phyloP scores from a whole-genome alignment of 2,888 invertebrate genomes.

The Xestia rhomboidea region DNA sequence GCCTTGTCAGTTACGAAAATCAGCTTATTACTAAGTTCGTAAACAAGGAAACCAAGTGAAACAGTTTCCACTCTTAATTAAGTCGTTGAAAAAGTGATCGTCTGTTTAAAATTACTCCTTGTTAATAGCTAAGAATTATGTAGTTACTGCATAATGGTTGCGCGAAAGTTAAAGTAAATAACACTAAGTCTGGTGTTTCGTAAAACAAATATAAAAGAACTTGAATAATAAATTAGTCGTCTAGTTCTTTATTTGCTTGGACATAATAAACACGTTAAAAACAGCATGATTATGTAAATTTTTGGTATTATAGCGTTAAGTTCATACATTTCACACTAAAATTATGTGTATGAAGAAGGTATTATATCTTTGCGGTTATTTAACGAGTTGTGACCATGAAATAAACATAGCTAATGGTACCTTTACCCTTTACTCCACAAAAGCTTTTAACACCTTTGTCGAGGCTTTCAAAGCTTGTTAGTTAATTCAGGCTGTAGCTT shows the following conservation, averaged over 20 bases:
- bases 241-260: constrained; percentile 28
- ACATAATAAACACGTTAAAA: constrained; percentile 10
- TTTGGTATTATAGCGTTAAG: constrained; percentile 1
- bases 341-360: constrained; percentile 6
- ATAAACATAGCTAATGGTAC: constrained; percentile 39
- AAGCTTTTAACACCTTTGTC: constrained; percentile 58
- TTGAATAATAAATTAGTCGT: constrained; percentile 29
- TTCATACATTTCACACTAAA: constrained; percentile 14
- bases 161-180: constrained; percentile 42
- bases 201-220: constrained; percentile 30
- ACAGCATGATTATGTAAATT: constrained; percentile 42
- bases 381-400: constrained; percentile 22
- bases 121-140: constrained; percentile 18
- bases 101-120: constrained; percentile 6
- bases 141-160: constrained; percentile 39
- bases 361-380: constrained; percentile 17
- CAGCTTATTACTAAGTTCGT: not conserved
- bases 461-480: constrained; percentile 47
- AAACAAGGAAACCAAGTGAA: constrained; percentile 10
- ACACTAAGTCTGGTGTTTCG: constrained; percentile 18
- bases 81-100: constrained; percentile 9
- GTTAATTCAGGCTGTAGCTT: constrained; percentile 40
- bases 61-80: constrained; percentile 11
- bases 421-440: constrained; percentile 47
- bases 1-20: not conserved